phyloP scores from a whole-genome alignment of 2,797 vertebrate species.

The Crocidura indochinensis region DNA sequence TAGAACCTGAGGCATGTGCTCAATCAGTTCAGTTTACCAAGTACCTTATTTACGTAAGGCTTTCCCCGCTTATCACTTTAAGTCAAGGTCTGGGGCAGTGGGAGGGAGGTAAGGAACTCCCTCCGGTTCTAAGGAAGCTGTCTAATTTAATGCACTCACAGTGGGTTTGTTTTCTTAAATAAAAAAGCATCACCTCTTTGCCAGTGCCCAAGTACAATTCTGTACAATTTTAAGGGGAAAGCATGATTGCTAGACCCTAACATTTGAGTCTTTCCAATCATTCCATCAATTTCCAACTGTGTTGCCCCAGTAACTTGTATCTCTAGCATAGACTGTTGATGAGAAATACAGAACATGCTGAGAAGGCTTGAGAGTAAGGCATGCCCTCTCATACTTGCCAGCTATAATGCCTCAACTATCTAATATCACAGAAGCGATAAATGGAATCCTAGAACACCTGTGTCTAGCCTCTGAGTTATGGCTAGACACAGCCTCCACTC shows the following conservation, averaged over 20 bases:
- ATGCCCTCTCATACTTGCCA: background rate
- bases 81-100: background rate
- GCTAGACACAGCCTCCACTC: conserved; percentile 16
- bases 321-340: background rate
- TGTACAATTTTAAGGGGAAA: background rate
- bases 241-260: background rate
- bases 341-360: background rate
- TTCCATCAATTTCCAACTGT: background rate
- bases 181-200: conserved; percentile 13
- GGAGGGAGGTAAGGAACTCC: background rate
- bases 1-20: background rate
- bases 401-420: background rate
- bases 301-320: background rate
- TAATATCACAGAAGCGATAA: background rate
- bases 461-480: background rate
- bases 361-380: background rate
- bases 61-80: background rate
- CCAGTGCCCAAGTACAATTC: background rate
- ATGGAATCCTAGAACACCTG: background rate
- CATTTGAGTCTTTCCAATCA: background rate
- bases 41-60: background rate
- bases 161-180: background rate
- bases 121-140: background rate
- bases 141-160: background rate
- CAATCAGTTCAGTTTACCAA: conserved; percentile 18